These are phyloP conservation scores for Siniperca scherzeri DNA, from an alignment of 2,797 vertebrate genomes.

Conservation along the genomic window DNA sequence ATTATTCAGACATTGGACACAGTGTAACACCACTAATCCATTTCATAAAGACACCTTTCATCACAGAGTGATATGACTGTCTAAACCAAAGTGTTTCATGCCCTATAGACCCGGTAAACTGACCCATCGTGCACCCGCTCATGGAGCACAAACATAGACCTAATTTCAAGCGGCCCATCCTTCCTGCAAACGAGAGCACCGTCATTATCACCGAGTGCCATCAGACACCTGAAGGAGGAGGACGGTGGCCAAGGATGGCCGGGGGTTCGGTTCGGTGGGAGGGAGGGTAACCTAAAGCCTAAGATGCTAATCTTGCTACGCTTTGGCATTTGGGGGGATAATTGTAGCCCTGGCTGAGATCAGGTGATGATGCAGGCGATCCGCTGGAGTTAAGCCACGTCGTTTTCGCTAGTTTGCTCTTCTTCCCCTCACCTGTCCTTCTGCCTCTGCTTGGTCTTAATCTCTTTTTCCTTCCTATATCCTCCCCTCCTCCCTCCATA, in stretches of 20 bases:
- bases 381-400: slow-evolving; percentile 76
- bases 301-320: slow-evolving; percentile 85
- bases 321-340: slow-evolving; percentile 86
- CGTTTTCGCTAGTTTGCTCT: slow-evolving; percentile 69
- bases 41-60: slow-evolving; percentile 24
- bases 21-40: neutral
- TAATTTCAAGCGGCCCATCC: slow-evolving; percentile 74
- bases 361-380: slow-evolving; percentile 81
- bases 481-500: slow-evolving; percentile 59
- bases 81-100: slow-evolving; percentile 72
- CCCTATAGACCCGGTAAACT: slow-evolving; percentile 75
- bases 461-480: slow-evolving; percentile 58
- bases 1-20: neutral
- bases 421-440: slow-evolving; percentile 64
- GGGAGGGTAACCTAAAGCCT: slow-evolving; percentile 82
- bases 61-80: slow-evolving; percentile 32
- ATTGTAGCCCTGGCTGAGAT: slow-evolving; percentile 84
- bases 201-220: slow-evolving; percentile 85
- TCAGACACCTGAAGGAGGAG: slow-evolving; percentile 84
- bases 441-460: slow-evolving; percentile 56
- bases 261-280: slow-evolving; percentile 63
- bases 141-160: slow-evolving; percentile 77
- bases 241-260: slow-evolving; percentile 62
- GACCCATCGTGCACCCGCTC: slow-evolving; percentile 69
- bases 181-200: slow-evolving; percentile 77